phyloP scores from a whole-genome alignment of 2,888 invertebrate genomes.

The Torymus aiolomorphi region DNA sequence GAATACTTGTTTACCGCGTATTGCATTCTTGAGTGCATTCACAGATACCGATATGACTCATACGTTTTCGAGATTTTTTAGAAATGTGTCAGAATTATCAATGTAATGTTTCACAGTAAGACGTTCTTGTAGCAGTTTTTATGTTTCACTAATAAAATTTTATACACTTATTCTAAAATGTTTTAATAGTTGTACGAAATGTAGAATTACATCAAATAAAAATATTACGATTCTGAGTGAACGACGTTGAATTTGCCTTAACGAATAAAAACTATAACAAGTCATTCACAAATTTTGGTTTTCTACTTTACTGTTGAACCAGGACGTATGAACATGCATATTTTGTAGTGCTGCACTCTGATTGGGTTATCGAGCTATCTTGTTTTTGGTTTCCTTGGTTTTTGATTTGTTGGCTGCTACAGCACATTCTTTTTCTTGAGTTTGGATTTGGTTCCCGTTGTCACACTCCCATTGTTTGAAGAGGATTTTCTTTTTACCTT shows the following conservation, averaged over 20 bases:
- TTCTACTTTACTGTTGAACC: constrained; percentile 7
- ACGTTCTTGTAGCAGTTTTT: no score
- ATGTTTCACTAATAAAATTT: no score
- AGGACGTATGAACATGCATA: constrained; percentile 21
- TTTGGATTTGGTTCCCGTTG: constrained; percentile 28
- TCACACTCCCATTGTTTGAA: constrained; percentile 8
- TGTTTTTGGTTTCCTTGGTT: constrained; percentile 27
- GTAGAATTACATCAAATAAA: no score
- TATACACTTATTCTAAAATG: no score
- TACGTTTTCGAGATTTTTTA: no score
- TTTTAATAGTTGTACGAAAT: no score
- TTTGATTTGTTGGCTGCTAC: constrained; percentile 6
- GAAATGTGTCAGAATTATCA: no score
- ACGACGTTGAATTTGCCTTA: constrained; percentile 2
- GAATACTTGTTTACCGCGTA: no score
- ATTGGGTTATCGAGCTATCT: constrained; percentile 10
- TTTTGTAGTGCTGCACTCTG: constrained; percentile 29
- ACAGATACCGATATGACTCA: no score
- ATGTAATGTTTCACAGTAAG: no score
- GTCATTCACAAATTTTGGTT: constrained; percentile 10
- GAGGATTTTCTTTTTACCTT: constrained; percentile 23
- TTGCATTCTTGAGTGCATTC: no score
- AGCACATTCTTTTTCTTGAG: constrained; percentile 9
- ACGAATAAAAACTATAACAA: no score
- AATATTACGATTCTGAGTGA: background rate